Percentiles rank a stretch among this genome's conserved stretches.
These are phyloP conservation scores for Anoura caudifer DNA, from an alignment of 2,113 vertebrate genomes.

Conservation along the genomic window DNA sequence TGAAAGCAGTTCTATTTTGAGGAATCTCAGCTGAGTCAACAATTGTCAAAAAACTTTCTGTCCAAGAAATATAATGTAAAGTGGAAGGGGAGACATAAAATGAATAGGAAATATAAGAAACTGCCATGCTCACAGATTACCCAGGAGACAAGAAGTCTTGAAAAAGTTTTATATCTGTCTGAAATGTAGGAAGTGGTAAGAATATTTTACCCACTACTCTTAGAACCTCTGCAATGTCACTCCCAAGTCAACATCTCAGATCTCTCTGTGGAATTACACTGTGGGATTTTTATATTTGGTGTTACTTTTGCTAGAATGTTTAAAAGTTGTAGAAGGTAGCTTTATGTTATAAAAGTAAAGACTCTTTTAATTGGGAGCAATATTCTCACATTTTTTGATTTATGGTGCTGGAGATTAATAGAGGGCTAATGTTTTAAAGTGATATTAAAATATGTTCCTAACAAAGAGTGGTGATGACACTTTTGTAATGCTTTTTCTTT, in stretches of 20 bases:
- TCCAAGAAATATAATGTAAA: slow-evolving; percentile 12
- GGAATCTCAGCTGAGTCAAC: slow-evolving; percentile 4
- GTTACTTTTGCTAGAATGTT: slow-evolving; percentile 26
- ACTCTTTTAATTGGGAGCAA: not conserved
- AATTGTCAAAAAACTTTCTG: not conserved
- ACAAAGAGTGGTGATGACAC: not conserved
- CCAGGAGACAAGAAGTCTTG: slow-evolving; percentile 50
- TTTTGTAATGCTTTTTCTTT: not conserved
- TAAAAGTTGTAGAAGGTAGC: slow-evolving; percentile 32
- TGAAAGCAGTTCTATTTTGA: not conserved
- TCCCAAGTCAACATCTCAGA: slow-evolving; percentile 1
- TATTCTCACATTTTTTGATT: not conserved
- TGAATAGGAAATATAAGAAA: slow-evolving; percentile 44
- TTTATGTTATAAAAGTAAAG: not conserved
- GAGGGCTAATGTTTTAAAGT: not conserved
- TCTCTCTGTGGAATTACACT: slow-evolving; percentile 40
- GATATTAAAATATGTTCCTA: not conserved
- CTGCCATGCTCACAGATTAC: slow-evolving; percentile 5
- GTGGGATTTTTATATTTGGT: slow-evolving; percentile 1
- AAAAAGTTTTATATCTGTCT: slow-evolving; percentile 50
- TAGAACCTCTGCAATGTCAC: not conserved
- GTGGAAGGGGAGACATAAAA: not conserved
- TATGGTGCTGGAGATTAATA: not conserved
- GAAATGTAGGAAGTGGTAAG: slow-evolving; percentile 38
- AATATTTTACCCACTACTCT: slow-evolving; percentile 13